These are phyloP conservation scores for Osmerus eperlanus DNA, from an alignment of 2,113 vertebrate species.

Conservation along the genomic window DNA sequence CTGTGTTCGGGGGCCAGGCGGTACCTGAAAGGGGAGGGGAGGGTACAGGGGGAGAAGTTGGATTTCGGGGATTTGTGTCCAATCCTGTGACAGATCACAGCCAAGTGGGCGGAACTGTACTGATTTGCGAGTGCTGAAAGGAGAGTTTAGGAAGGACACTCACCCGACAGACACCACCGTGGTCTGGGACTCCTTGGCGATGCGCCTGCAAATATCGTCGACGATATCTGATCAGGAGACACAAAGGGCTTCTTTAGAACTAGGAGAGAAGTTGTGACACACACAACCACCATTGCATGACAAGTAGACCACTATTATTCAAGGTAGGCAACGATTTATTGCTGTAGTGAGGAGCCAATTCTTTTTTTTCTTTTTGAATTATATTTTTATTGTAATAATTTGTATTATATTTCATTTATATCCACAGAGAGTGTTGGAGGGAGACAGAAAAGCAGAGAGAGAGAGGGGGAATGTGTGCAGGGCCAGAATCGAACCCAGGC, in stretches of 20 bases:
- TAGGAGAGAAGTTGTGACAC: not conserved
- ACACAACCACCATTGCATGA: not conserved
- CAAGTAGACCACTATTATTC: no score
- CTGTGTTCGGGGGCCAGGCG: conserved; percentile 75
- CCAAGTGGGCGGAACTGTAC: conserved; percentile 1
- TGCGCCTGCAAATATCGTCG: conserved; percentile 69
- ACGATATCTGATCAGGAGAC: conserved; percentile 66
- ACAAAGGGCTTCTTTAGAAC: not conserved
- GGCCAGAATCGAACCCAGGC: no score
- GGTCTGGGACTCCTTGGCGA: conserved; percentile 74
- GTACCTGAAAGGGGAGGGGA: conserved; percentile 66
- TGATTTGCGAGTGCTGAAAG: not conserved
- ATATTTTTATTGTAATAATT: no score
- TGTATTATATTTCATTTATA: no score
- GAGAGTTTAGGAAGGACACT: conserved; percentile 23
- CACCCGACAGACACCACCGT: conserved; percentile 83
- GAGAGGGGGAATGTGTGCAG: no score
- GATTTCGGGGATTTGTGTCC: conserved; percentile 13
- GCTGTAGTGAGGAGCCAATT: no score
- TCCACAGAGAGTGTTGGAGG: no score
- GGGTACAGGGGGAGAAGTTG: not conserved
- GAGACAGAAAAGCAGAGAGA: no score
- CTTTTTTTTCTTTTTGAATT: no score
- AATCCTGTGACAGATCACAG: not conserved
- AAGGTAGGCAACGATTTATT: no score